Base-by-base conservation (phyloP, 2,888 invertebrate genomes). In the Polydrusus pterygomalis region DNA sequence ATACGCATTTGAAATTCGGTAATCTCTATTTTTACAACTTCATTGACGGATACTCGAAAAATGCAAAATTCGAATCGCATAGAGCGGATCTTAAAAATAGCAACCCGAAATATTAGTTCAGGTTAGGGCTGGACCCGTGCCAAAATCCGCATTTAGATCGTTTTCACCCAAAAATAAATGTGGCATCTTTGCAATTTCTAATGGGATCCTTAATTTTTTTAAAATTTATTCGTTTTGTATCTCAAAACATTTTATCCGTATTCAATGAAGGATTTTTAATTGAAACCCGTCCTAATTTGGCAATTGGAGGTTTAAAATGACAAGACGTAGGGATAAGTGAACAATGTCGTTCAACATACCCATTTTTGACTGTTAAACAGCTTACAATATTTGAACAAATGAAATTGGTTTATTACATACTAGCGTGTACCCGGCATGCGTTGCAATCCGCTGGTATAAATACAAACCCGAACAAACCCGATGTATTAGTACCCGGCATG, bases 101-200 rank as follows among this genome's bases (percentile, higher is more conserved):
- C 60, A 30, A 47, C 20, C 43, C 49, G 67, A 67, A 67, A 67
- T 58, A 67, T 73, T 49, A 47, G 47, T 47, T 47, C 20, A 62
- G 54, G 74, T 60, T 43, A 51, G 40, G 69, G 63, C 51, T 74
- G 68, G 74, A 38, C 69, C 51, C 7, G 13, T n/a, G 74, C 74
- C 74, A 74, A 63, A 40, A 63, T 74, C 49, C 68, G 63, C 69
- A 69, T 51, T 74, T 74, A 69, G 69, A 63, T 51, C 38, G 45
- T 60, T 74, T 74, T 56, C 62, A 54, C 69, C 74, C 74, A 69
- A 71, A 69, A 74, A 74, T 69, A 74, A 68, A 56, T 63, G 62
- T 49, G 58, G 60, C 74, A 69, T 68, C 63, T 58, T 69, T 69
- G 58, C 72, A 45, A 65, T 17, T 60, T 60, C 18, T 38, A 60